Evolutionary conservation across 2,113 vertebrate genomes (phyloP).

Genomic region (Myotis lucifugus): DNA sequence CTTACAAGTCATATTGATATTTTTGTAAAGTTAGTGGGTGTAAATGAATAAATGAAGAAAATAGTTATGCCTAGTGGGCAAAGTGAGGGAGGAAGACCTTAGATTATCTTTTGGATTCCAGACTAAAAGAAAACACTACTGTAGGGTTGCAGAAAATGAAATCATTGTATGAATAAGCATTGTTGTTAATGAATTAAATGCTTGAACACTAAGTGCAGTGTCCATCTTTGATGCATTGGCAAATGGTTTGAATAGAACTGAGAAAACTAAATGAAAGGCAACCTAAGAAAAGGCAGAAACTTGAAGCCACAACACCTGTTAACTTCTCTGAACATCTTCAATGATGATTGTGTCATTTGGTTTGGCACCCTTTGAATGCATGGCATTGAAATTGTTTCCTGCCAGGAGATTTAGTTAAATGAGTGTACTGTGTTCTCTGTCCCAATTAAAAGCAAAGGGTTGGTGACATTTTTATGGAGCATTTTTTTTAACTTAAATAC

Average conservation of each 20-base stretch:
- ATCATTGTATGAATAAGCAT: neutral
- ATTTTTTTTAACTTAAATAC: conserved; percentile 37
- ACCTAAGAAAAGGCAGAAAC: conserved; percentile 51
- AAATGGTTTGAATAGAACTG: conserved; percentile 15
- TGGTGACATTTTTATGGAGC: conserved; percentile 4
- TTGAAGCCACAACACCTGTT: conserved; percentile 31
- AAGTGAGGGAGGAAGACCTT: neutral
- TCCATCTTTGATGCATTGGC: conserved; percentile 4
- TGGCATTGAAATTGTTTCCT: conserved; percentile 55
- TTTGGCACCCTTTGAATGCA: conserved; percentile 69
- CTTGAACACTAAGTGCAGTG: conserved; percentile 26
- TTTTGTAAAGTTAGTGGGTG: neutral
- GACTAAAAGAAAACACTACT: conserved; percentile 45
- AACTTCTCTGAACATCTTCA: conserved; percentile 61
- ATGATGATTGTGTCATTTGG: conserved; percentile 28
- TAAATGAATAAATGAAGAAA: conserved; percentile 10
- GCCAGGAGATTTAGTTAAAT: conserved; percentile 37
- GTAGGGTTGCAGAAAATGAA: neutral
- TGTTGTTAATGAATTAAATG: conserved; percentile 56
- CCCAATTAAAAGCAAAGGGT: conserved; percentile 17
- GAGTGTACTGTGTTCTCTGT: conserved; percentile 38
- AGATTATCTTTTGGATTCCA: conserved; percentile 42
- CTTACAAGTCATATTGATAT: neutral
- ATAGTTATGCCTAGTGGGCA: neutral
- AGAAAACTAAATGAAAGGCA: conserved; percentile 40